phyloP scores from a whole-genome alignment of 1,140 invertebrate species.

The Gyrodactylus bullatarudis region DNA sequence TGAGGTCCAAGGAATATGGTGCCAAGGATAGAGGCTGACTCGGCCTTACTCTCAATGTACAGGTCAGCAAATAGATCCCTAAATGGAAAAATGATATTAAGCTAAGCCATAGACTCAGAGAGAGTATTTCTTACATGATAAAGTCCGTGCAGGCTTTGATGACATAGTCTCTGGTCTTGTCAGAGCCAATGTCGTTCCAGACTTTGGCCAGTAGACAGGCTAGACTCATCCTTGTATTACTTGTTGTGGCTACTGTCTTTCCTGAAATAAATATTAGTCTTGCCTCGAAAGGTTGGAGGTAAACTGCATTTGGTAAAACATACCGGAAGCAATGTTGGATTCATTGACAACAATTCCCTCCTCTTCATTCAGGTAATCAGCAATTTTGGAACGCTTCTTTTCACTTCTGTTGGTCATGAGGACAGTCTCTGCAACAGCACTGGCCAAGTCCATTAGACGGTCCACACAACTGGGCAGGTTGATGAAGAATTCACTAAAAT shows the following conservation, averaged over 20 bases:
- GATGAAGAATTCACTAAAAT: neutral
- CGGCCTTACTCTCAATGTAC: conserved; percentile 46
- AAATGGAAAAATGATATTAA: conserved; percentile 10
- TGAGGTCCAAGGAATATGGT: conserved; percentile 31
- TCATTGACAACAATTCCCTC: neutral
- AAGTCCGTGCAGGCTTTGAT: conserved; percentile 44
- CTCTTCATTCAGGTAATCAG: neutral
- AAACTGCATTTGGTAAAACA: conserved; percentile 13
- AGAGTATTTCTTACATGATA: conserved; percentile 27
- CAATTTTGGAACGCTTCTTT: neutral
- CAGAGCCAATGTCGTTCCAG: conserved; percentile 73
- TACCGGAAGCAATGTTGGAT: neutral
- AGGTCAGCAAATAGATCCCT: conserved; percentile 44
- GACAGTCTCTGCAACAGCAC: neutral
- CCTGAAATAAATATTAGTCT: conserved; percentile 18
- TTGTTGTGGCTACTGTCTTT: conserved; percentile 30
- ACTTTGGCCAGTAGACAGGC: conserved; percentile 49
- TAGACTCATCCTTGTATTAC: conserved; percentile 46
- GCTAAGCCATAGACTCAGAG: neutral
- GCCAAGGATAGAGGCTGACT: conserved; percentile 20
- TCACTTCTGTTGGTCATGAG: neutral
- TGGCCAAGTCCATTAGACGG: neutral
- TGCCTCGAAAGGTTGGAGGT: conserved; percentile 20
- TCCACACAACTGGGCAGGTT: neutral
- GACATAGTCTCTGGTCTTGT: conserved; percentile 39